Conservation (phyloP, 2,888 invertebrate species). For the Thumatha senex region DNA sequence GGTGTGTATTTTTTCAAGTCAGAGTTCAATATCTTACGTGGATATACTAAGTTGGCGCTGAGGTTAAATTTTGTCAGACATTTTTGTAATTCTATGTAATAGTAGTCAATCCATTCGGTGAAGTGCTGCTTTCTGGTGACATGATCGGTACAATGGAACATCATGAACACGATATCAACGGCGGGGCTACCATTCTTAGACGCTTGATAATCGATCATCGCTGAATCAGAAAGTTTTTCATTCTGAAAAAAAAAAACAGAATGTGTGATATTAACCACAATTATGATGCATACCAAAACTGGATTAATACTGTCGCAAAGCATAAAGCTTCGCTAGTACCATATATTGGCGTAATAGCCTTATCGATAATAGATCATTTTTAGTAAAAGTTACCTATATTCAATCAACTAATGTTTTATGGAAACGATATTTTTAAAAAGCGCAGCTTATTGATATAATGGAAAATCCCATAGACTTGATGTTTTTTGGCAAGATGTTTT, state of each 20-base stretch:
- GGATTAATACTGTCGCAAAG: too few species aligned
- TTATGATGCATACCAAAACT: too few species aligned
- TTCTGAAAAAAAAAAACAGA: slow-evolving; percentile 37
- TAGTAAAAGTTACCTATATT: too few species aligned
- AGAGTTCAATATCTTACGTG: slow-evolving; percentile 36
- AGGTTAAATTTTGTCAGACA: slow-evolving; percentile 33
- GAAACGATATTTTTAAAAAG: too few species aligned
- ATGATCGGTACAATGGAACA: slow-evolving; percentile 50
- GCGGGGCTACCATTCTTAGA: slow-evolving; percentile 42
- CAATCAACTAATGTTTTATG: too few species aligned
- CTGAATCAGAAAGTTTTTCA: slow-evolving; percentile 28
- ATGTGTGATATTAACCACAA: not conserved
- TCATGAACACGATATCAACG: slow-evolving; percentile 43
- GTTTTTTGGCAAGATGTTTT: too few species aligned
- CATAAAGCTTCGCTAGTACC: too few species aligned
- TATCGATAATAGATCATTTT: too few species aligned
- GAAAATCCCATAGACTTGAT: too few species aligned
- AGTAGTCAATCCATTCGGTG: slow-evolving; percentile 44
- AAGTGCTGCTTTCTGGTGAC: slow-evolving; percentile 36
- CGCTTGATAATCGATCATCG: slow-evolving; percentile 54
- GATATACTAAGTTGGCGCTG: slow-evolving; percentile 33
- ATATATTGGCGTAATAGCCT: too few species aligned
- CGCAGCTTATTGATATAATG: too few species aligned
- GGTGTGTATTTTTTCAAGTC: slow-evolving; percentile 41
- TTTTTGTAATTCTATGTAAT: slow-evolving; percentile 37